Conservation (phyloP, 2,113 vertebrate genomes). For the Sakesphorus luctuosus region DNA sequence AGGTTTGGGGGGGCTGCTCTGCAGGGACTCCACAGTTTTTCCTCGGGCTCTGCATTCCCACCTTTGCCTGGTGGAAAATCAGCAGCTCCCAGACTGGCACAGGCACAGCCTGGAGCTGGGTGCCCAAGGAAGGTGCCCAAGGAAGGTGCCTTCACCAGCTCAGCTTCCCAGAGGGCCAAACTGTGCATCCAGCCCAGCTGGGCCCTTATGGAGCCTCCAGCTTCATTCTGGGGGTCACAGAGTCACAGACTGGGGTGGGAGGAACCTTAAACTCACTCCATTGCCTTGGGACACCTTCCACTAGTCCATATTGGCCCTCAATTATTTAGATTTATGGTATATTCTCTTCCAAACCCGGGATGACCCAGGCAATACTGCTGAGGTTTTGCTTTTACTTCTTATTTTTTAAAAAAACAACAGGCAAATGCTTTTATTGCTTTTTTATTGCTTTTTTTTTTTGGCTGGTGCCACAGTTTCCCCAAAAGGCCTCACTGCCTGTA, state of each 20-base stretch:
- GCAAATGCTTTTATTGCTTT: background rate
- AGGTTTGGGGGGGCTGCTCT: background rate
- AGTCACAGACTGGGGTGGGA: background rate
- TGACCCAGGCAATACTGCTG: background rate
- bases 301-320: background rate
- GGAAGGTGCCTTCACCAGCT: background rate
- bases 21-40: background rate
- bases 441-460: background rate
- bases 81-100: background rate
- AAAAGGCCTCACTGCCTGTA: background rate
- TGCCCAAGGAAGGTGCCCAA: background rate
- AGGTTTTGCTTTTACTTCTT: background rate
- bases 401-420: background rate
- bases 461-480: background rate
- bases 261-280: background rate
- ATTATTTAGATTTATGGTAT: rapidly evolving
- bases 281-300: background rate
- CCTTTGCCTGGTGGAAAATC: background rate
- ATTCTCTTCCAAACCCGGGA: background rate
- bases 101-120: background rate
- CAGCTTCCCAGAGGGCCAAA: background rate
- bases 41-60: background rate
- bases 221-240: background rate
- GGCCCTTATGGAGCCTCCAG: background rate
- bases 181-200: background rate